Conservation (phyloP, 2,113 vertebrate species). For the Phylloscopus trochiloides region DNA sequence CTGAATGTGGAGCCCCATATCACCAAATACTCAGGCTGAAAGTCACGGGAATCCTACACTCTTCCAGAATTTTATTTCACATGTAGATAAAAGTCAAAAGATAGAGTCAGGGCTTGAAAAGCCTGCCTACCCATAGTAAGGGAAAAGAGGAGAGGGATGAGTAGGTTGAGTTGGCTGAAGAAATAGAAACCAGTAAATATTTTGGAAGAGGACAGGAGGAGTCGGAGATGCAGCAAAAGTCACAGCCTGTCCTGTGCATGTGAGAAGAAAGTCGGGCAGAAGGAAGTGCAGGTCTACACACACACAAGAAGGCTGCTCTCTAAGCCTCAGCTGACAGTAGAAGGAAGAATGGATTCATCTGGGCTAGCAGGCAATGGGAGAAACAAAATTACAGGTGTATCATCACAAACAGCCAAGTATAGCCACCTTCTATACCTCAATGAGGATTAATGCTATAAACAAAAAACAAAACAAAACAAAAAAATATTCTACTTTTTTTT, state of each 20-base stretch:
- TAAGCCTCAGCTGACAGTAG: background rate
- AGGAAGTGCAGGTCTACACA: background rate
- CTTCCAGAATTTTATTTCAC: background rate
- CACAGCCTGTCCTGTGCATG: rapidly evolving
- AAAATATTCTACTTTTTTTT: background rate
- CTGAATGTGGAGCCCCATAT: rapidly evolving
- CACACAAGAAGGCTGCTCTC: background rate
- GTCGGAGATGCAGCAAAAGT: background rate
- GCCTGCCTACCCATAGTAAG: background rate
- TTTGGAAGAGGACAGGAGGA: background rate
- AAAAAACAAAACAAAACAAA: background rate
- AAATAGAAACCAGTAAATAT: background rate
- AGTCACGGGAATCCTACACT: background rate
- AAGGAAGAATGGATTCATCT: background rate
- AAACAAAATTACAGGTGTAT: background rate
- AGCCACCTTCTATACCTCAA: background rate
- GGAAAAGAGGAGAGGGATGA: background rate
- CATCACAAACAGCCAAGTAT: background rate
- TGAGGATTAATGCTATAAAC: background rate
- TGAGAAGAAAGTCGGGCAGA: background rate
- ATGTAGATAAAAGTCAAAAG: background rate
- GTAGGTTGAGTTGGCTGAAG: background rate
- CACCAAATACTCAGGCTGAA: background rate
- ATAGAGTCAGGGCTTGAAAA: background rate
- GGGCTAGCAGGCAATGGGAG: background rate